Evolutionary conservation across 2,113 vertebrate species (phyloP).

Genomic region (Pelmatolapia mariae): DNA sequence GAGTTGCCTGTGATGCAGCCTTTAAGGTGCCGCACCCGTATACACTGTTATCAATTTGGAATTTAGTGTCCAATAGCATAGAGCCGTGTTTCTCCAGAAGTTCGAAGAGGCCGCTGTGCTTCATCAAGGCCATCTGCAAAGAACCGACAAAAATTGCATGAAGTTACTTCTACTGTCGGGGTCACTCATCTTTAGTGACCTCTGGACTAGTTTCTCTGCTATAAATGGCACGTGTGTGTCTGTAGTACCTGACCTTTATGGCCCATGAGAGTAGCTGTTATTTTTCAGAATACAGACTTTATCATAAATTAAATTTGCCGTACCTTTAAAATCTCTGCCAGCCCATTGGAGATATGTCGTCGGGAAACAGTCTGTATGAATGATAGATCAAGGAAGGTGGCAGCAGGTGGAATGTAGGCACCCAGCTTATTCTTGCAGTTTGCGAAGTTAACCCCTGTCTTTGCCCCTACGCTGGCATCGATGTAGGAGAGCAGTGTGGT

Average conservation of each 20-base stretch:
- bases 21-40: neutral
- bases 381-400: conserved; percentile 75
- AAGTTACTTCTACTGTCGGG: neutral
- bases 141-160: neutral
- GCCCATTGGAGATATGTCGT: conserved; percentile 78
- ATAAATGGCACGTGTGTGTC: neutral
- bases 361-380: conserved; percentile 76
- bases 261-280: accelerated
- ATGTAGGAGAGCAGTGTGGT: conserved; percentile 80
- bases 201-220: neutral
- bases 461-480: conserved; percentile 78
- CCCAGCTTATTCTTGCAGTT: conserved; percentile 84
- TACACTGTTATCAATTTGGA: conserved; percentile 54
- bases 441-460: conserved; percentile 80
- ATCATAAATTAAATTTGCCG: neutral
- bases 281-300: neutral
- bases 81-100: conserved; percentile 65
- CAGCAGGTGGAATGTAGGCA: conserved; percentile 71
- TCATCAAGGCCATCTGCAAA: conserved; percentile 82
- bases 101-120: conserved; percentile 77
- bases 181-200: neutral
- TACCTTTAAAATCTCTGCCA: conserved; percentile 84
- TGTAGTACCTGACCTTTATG: neutral
- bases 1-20: conserved; percentile 30
- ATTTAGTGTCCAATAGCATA: conserved; percentile 60